Evolutionary conservation across 1,140 invertebrate genomes (phyloP).

Genomic region (Drosophila repleta): DNA sequence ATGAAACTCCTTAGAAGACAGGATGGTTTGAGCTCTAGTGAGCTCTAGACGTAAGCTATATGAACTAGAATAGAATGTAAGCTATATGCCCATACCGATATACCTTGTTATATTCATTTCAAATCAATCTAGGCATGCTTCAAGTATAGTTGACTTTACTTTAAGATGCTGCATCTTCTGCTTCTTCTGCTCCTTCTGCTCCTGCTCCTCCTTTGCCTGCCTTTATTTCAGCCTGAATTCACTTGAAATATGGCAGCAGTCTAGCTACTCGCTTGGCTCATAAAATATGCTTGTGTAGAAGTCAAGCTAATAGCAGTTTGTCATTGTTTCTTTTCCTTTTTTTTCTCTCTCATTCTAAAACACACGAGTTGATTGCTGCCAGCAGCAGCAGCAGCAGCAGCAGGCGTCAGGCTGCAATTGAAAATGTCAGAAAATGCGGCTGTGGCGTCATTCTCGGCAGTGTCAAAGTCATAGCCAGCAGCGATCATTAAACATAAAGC

Average conservation of each 20-base stretch:
- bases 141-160: no score
- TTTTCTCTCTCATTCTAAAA: neutral
- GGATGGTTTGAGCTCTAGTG: no score
- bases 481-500: conserved; percentile 55
- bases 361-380: conserved; percentile 3
- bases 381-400: conserved; percentile 4
- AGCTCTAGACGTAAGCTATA: no score
- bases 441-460: conserved; percentile 36
- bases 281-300: neutral
- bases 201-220: no score
- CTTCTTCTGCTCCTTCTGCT: no score
- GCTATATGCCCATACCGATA: no score
- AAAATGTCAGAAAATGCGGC: conserved; percentile 18
- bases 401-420: conserved; percentile 13
- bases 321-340: conserved; percentile 2
- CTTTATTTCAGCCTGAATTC: neutral
- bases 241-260: neutral
- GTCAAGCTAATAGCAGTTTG: neutral
- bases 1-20: no score
- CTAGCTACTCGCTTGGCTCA: neutral
- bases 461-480: conserved; percentile 39
- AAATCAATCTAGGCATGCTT: no score
- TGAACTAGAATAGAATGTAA: no score
- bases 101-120: no score
- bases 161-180: no score